phyloP scores from a whole-genome alignment of 1,140 invertebrate species.

The Brachionus asplanchnoidis region DNA sequence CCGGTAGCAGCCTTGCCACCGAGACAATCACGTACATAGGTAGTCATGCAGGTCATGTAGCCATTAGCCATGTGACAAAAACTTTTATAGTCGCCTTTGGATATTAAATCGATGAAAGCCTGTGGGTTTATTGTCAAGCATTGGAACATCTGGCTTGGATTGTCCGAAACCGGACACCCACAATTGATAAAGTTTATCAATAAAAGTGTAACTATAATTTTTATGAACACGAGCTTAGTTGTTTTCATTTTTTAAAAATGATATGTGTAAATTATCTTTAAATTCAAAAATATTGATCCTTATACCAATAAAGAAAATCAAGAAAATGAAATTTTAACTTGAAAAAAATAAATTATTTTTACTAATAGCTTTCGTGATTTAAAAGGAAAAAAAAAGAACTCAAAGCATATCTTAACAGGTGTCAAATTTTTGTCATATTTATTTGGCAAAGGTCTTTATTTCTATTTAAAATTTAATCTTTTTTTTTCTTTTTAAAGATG shows the following conservation, averaged over 20 bases:
- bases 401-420: background rate
- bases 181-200: background rate
- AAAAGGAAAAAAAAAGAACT: background rate
- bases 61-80: slow-evolving; percentile 41
- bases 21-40: slow-evolving; percentile 5
- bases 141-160: slow-evolving; percentile 39
- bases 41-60: slow-evolving; percentile 40
- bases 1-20: slow-evolving; percentile 40
- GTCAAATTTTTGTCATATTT: slow-evolving; percentile 15
- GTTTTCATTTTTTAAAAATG: background rate
- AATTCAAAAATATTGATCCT: background rate
- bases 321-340: background rate
- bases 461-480: slow-evolving; percentile 7
- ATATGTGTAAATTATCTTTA: background rate
- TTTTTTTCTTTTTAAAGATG: background rate
- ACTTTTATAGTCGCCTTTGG: slow-evolving; percentile 37
- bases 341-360: background rate
- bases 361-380: background rate
- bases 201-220: background rate
- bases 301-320: background rate
- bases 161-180: slow-evolving; percentile 34
- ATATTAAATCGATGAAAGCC: slow-evolving; percentile 41
- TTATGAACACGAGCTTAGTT: background rate
- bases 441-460: slow-evolving; percentile 15
- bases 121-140: slow-evolving; percentile 39